phyloP scores from a whole-genome alignment of 2,113 vertebrate species.

The Xyrauchen texanus region DNA sequence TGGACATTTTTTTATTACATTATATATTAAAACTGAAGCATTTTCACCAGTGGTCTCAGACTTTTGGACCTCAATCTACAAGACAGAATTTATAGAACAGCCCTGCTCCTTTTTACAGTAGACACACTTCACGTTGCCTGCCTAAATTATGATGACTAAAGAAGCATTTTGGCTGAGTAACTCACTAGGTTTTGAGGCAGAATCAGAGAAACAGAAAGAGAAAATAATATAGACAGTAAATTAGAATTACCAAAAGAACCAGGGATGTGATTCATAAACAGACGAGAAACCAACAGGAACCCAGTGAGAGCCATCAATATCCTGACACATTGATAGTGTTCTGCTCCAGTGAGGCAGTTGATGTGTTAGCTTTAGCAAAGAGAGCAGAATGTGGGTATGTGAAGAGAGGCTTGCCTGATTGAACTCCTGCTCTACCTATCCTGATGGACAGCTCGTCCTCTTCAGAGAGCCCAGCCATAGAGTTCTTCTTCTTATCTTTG shows the following conservation, averaged over 20 bases:
- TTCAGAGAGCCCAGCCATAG: constrained; percentile 18
- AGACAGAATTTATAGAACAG: too few species aligned
- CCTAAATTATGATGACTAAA: too few species aligned
- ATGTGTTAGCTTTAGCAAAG: not conserved
- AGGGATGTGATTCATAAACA: not conserved
- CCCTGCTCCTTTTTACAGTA: too few species aligned
- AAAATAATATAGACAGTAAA: too few species aligned
- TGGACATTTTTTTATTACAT: too few species aligned
- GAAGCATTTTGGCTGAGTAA: too few species aligned
- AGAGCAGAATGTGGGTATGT: constrained; percentile 70
- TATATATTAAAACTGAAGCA: too few species aligned
- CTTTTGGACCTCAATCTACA: too few species aligned
- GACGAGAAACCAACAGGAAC: not conserved
- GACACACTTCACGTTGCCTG: too few species aligned
- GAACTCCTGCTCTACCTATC: constrained; percentile 89
- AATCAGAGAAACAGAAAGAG: too few species aligned
- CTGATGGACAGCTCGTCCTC: constrained; percentile 83
- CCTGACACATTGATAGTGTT: not conserved
- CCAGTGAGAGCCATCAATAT: constrained; percentile 50
- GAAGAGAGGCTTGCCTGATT: constrained; percentile 90
- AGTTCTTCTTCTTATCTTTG: constrained; percentile 78
- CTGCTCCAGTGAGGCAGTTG: not conserved
- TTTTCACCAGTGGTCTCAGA: too few species aligned
- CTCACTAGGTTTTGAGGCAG: too few species aligned
- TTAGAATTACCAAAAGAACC: not conserved